Evolutionary conservation across 2,888 invertebrate genomes (phyloP).

Genomic region (Petrolisthes cinctipes): DNA sequence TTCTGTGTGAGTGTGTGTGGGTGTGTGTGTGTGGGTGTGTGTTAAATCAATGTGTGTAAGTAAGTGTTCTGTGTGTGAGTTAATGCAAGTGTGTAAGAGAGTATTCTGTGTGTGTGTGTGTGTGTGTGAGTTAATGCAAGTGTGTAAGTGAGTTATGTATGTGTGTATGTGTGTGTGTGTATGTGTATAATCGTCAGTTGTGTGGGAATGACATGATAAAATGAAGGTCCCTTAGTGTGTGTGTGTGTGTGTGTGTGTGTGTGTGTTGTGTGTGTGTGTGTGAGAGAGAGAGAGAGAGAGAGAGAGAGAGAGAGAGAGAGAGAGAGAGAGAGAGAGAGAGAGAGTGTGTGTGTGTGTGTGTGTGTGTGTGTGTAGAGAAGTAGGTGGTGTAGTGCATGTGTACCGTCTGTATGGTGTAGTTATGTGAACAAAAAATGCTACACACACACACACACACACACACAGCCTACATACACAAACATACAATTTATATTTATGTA

Average conservation of each 20-base stretch:
- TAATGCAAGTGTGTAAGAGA: not conserved
- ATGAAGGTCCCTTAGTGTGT: not conserved
- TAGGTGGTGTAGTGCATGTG: not conserved
- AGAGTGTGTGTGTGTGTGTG: conserved; percentile 14
- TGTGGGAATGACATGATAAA: too few relatives aligned
- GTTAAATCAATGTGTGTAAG: not conserved
- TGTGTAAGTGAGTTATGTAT: too few relatives aligned
- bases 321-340: not conserved
- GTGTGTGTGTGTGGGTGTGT: not conserved
- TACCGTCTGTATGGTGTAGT: not conserved
- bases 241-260: conserved; percentile 10
- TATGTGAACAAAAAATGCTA: not conserved
- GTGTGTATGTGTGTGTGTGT: not conserved
- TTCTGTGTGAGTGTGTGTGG: not conserved
- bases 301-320: not conserved
- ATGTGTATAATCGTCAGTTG: too few relatives aligned
- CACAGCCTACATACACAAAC: not conserved
- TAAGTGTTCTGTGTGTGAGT: not conserved
- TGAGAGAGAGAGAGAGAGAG: not conserved
- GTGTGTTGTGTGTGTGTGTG: conserved; percentile 23
- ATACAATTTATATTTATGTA: not conserved
- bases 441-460: conserved; percentile 14
- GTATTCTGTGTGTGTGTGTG: conserved; percentile 1
- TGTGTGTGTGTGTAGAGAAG: conserved; percentile 9
- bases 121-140: not conserved